Base-by-base conservation (phyloP, 1,140 invertebrate species). In the Drosophila prosaltans region DNA sequence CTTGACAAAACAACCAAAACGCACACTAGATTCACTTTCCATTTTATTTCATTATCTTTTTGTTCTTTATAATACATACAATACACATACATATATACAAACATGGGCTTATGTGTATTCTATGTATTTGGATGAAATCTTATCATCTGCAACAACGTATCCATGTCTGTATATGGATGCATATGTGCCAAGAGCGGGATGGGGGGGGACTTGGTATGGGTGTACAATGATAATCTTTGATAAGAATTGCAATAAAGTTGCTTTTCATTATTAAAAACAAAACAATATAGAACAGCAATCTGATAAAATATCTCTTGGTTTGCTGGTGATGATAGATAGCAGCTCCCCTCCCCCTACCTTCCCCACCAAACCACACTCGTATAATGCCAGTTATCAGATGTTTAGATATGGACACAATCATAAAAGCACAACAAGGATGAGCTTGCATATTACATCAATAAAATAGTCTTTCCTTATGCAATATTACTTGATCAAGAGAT, bases 171-270 rank as follows among this genome's bases (percentile, higher is more conserved):
- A 24, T 51, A 3, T 51, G 10, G 72, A 84, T 86, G 78, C 76
- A 84, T 72, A 81, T 28, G 72, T 51, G 2, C 4, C 2, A 30
- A 2, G 4, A 30, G 28, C 4, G 28, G 16, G 16, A 16, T 16
- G 16, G 45, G 45, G 45, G 45, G 16, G 9, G 5, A 24, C 16
- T 8, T 48, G 45, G 21, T 48, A 51, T 51, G 61, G 64, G 59
- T 63, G 62, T 21, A 39, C 39, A 71, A 65, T 70, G 40, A 67
- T 81, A 84, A 83, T 81, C 81, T 78, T 58, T 85, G 82, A 85
- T 85, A 85, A 85, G 80, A 66, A 45, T 58, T 79, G 79, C 83
- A 86, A 86, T 85, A 85, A 81, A 85, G 48, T 54, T 70, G 41
- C 43, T 51, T 70, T 85, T 74, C 77, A 85, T 70, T 26, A 51